Evolutionary conservation across 2,888 invertebrate species (phyloP).

Genomic region (Glaucopsyche alexis): DNA sequence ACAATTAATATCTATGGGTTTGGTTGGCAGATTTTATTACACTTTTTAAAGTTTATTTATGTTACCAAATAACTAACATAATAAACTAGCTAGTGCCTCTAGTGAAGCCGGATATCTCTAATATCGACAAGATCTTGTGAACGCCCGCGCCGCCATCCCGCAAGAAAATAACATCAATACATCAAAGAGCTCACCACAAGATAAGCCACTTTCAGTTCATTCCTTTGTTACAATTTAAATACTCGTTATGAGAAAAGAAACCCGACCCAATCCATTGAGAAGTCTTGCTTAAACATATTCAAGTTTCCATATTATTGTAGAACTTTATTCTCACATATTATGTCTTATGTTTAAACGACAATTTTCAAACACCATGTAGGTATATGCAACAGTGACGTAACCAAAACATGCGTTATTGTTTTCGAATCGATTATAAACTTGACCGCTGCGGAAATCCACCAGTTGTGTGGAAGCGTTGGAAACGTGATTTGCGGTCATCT

Average conservation of each 20-base stretch:
- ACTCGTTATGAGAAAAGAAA: slow-evolving; percentile 6
- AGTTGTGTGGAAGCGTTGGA: slow-evolving; percentile 34
- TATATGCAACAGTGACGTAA: slow-evolving; percentile 41
- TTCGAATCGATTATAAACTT: slow-evolving; percentile 47
- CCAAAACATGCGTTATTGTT: slow-evolving; percentile 50
- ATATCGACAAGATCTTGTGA: not conserved
- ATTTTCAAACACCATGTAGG: slow-evolving; percentile 39
- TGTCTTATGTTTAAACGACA: not conserved
- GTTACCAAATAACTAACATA: too few relatives aligned
- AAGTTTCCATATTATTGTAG: not conserved
- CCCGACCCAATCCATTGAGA: not conserved
- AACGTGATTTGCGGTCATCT: slow-evolving; percentile 26
- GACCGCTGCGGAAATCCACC: slow-evolving; percentile 36
- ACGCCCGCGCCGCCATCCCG: not conserved
- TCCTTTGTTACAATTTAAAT: not conserved
- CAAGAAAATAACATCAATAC: not conserved
- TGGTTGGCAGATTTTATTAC: too few relatives aligned
- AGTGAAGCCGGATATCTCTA: too few relatives aligned
- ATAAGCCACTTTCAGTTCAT: not conserved
- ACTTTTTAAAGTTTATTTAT: too few relatives aligned
- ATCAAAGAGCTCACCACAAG: not conserved
- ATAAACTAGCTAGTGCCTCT: too few relatives aligned
- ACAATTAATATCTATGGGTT: too few relatives aligned
- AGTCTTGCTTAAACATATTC: too few relatives aligned
- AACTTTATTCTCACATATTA: not conserved